Evolutionary conservation across 2,113 vertebrate genomes (phyloP).

Genomic region (Cyprinodon variegatus): DNA sequence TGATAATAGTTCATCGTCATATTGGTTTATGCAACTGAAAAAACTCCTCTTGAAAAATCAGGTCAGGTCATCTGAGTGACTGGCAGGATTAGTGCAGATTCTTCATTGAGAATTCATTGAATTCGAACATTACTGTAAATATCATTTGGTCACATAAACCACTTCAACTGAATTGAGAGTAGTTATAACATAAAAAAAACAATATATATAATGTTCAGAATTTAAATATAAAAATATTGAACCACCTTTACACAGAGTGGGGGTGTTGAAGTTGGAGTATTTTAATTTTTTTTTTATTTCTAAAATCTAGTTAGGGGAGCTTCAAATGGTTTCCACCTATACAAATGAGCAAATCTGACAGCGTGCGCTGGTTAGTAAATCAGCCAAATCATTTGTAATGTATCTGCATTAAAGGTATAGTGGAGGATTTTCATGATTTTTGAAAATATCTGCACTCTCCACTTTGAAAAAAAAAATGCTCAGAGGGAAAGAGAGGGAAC

Average conservation of each 20-base stretch:
- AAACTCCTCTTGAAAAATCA: slow-evolving; percentile 27
- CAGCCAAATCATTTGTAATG: no score
- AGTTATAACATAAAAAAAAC: not conserved
- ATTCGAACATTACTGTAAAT: not conserved
- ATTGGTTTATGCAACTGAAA: slow-evolving; percentile 35
- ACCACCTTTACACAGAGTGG: not conserved
- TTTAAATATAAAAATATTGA: not conserved
- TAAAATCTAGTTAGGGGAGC: no score
- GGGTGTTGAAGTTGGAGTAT: no score
- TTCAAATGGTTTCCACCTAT: no score
- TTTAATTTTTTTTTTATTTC: no score
- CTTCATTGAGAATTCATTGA: slow-evolving; percentile 3
- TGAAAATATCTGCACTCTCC: no score
- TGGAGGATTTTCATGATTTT: no score
- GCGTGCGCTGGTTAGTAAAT: no score
- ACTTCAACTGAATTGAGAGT: not conserved
- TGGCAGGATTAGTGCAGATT: slow-evolving; percentile 46
- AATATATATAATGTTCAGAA: not conserved
- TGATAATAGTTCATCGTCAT: slow-evolving; percentile 32
- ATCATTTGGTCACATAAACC: not conserved
- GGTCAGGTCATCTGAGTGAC: slow-evolving; percentile 34
- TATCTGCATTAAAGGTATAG: no score
- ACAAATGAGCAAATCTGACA: no score
- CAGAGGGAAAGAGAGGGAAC: no score
- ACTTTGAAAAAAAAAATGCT: no score